Evolutionary conservation across 2,888 invertebrate genomes (phyloP).

Genomic region (Priocnemis perturbator): DNA sequence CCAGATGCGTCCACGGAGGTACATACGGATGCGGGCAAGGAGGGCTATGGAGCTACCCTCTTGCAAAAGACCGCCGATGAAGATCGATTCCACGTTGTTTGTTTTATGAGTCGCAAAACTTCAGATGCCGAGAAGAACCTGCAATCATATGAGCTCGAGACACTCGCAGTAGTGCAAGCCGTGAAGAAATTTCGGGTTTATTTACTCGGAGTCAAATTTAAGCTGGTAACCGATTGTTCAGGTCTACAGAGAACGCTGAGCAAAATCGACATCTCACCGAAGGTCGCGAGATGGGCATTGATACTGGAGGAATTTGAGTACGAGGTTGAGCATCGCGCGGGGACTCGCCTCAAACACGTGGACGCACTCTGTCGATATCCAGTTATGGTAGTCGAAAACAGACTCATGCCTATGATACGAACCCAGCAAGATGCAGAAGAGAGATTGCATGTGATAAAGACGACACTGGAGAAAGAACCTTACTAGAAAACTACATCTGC

Average conservation of each 20-base stretch:
- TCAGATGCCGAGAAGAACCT: neutral
- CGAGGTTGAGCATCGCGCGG: constrained; percentile 11
- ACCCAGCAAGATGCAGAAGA: neutral
- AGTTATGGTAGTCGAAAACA: neutral
- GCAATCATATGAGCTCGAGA: neutral
- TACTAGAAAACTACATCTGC: neutral
- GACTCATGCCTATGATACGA: neutral
- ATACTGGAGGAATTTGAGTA: constrained; percentile 10
- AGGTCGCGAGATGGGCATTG: constrained; percentile 9
- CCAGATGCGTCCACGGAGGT: neutral
- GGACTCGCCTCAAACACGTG: constrained; percentile 16
- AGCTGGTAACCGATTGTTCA: constrained; percentile 1
- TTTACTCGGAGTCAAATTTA: constrained; percentile 7
- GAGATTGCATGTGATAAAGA: neutral
- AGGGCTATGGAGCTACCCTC: neutral
- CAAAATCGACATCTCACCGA: constrained; percentile 6
- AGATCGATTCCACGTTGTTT: neutral
- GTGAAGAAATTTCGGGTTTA: constrained; percentile 1
- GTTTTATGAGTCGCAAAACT: neutral
- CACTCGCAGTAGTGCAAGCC: neutral
- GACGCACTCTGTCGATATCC: constrained; percentile 11
- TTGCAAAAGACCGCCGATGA: neutral
- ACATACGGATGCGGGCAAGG: neutral
- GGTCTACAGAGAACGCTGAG: constrained; percentile 3
- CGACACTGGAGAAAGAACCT: neutral